These are phyloP conservation scores for Hypanus sabinus DNA, from an alignment of 2,113 vertebrate genomes.

Conservation along the genomic window DNA sequence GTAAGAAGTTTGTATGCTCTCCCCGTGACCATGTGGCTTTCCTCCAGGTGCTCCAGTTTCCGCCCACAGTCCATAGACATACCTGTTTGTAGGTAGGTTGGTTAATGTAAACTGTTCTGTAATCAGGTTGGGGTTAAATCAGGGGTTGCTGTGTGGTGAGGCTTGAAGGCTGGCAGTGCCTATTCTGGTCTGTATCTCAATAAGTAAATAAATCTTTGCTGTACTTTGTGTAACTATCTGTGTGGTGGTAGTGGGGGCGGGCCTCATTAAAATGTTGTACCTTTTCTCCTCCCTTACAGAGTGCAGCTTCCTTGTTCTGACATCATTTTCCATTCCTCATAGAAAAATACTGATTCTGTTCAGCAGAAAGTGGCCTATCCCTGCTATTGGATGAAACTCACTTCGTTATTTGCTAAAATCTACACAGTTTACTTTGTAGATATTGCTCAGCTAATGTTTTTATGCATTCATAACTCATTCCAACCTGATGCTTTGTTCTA, in stretches of 20 bases:
- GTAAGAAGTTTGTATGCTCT: no score
- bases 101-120: no score
- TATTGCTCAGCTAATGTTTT: background rate
- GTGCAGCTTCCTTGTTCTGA: background rate
- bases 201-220: background rate
- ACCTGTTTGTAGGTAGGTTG: no score
- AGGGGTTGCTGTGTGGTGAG: no score
- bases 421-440: background rate
- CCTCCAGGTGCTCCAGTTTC: no score
- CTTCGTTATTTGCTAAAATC: background rate
- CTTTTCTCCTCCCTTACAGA: background rate
- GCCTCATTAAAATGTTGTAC: background rate
- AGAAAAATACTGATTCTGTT: background rate
- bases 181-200: no score
- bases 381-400: background rate
- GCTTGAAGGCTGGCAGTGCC: no score
- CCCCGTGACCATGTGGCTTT: no score
- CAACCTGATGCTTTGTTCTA: background rate
- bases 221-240: background rate
- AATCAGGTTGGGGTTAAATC: no score
- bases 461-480: background rate
- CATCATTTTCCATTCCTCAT: background rate
- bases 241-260: background rate
- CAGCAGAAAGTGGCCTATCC: background rate
- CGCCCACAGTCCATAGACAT: no score